A percentile compares a stretch with the other conserved stretches of the same genome.
Evolutionary conservation across 2,113 vertebrate species (phyloP).

Genomic region (Anser brachyrhynchus): DNA sequence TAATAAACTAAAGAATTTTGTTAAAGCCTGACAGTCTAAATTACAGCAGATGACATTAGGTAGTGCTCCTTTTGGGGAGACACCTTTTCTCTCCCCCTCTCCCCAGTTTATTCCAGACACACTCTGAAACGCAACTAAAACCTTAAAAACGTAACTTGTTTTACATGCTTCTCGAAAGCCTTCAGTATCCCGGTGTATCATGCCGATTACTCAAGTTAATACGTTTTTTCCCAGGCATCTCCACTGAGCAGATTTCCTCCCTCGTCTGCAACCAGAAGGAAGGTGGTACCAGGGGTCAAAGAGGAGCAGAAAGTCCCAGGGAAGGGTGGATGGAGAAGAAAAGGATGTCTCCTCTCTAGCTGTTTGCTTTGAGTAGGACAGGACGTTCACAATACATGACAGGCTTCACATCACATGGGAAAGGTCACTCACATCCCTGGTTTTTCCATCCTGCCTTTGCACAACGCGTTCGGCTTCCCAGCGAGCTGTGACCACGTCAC

Average conservation of each 20-base stretch:
- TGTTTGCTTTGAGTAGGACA: rapidly evolving
- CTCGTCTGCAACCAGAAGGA: neutral
- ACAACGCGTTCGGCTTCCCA: neutral
- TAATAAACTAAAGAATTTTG: neutral
- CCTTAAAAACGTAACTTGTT: neutral
- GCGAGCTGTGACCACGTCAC: neutral
- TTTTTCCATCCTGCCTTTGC: neutral
- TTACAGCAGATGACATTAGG: neutral
- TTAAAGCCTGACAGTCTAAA: neutral
- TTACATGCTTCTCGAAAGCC: neutral
- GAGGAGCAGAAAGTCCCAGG: neutral
- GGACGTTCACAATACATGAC: rapidly evolving
- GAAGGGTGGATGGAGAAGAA: neutral
- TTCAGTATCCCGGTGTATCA: neutral
- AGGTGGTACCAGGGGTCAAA: neutral
- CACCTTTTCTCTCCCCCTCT: neutral
- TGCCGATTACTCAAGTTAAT: neutral
- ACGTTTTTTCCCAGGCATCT: rapidly evolving
- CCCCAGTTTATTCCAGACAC: neutral
- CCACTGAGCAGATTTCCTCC: rapidly evolving
- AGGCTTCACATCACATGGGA: neutral
- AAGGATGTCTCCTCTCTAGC: neutral
- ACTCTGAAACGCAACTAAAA: neutral
- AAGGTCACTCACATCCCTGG: neutral
- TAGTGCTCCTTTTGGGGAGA: neutral